Evolutionary conservation across 2,888 invertebrate species (phyloP).

Genomic region (Phytoseiulus persimilis): DNA sequence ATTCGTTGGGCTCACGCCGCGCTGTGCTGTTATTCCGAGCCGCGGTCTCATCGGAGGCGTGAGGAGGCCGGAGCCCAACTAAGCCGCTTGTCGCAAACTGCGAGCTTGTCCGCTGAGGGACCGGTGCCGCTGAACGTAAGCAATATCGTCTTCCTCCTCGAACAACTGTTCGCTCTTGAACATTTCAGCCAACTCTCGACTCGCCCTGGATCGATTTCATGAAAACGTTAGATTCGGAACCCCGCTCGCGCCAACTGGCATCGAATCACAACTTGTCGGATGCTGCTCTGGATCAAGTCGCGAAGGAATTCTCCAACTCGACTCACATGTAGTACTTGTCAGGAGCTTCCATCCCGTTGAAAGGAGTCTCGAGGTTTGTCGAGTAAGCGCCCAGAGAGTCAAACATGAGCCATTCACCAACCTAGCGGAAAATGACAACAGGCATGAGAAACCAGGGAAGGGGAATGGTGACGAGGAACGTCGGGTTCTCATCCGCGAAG

Average conservation of each 20-base stretch:
- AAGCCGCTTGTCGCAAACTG: not conserved
- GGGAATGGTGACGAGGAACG: no score
- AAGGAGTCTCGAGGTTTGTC: constrained; percentile 43
- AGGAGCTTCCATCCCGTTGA: constrained; percentile 45
- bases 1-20: no score
- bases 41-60: no score
- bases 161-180: not conserved
- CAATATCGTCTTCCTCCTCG: constrained; percentile 5
- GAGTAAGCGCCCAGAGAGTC: constrained; percentile 46
- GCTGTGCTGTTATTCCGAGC: no score
- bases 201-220: not conserved
- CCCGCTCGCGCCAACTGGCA: no score
- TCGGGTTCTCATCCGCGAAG: no score
- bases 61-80: no score
- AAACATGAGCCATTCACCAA: constrained; percentile 45
- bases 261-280: no score
- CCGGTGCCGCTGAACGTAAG: not conserved
- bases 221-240: no score
- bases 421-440: not conserved
- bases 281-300: no score
- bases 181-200: not conserved
- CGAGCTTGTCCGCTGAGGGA: not conserved
- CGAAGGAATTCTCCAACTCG: not conserved
- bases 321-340: constrained; percentile 42
- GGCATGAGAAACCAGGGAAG: no score